These are phyloP conservation scores for Esox lucius DNA, from an alignment of 2,797 vertebrate genomes.

Conservation along the genomic window DNA sequence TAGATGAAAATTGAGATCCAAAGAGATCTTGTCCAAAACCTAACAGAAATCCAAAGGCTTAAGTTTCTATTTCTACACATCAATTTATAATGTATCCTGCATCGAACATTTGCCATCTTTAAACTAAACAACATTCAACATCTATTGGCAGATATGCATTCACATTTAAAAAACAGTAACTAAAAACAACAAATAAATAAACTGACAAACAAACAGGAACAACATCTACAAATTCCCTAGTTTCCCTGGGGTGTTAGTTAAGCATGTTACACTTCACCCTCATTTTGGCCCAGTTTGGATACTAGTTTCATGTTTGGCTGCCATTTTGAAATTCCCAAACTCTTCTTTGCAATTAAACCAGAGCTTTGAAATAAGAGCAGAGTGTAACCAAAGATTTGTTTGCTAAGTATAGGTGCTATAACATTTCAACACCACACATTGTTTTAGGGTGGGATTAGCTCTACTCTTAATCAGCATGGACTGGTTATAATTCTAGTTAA, in stretches of 20 bases:
- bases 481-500: slow-evolving; percentile 28
- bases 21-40: background rate
- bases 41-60: background rate
- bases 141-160: slow-evolving; percentile 90
- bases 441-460: slow-evolving; percentile 45
- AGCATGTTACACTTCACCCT: slow-evolving; percentile 65
- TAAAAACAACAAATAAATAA: slow-evolving; percentile 81
- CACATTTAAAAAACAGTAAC: slow-evolving; percentile 90
- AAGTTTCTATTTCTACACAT: background rate
- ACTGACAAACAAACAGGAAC: slow-evolving; percentile 80
- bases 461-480: slow-evolving; percentile 34
- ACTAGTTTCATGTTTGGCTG: slow-evolving; percentile 19
- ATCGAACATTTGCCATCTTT: slow-evolving; percentile 88
- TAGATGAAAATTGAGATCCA: background rate
- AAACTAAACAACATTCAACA: slow-evolving; percentile 94
- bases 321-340: slow-evolving; percentile 36
- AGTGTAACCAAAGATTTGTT: slow-evolving; percentile 54
- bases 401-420: slow-evolving; percentile 51
- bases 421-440: slow-evolving; percentile 40
- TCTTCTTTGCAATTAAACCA: slow-evolving; percentile 28
- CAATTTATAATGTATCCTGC: slow-evolving; percentile 84
- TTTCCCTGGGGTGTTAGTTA: slow-evolving; percentile 46
- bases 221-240: slow-evolving; percentile 75
- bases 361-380: slow-evolving; percentile 48
- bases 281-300: slow-evolving; percentile 18